Evolutionary conservation across 2,797 vertebrate genomes (phyloP), one percentile per base, ranked within the genome.

Genomic region (Parambassis ranga): DNA sequence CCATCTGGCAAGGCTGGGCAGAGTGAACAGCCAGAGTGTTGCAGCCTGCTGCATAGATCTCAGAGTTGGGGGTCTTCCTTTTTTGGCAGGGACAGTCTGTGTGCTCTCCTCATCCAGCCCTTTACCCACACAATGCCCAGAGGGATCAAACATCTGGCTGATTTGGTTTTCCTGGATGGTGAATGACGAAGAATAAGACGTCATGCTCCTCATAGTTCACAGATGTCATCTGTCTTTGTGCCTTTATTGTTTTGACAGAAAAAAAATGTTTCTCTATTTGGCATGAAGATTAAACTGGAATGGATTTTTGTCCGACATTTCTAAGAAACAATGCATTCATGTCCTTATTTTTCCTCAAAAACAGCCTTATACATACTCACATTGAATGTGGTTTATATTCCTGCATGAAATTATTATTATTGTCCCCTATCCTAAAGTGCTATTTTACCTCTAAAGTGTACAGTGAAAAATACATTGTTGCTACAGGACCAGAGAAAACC

Each of bases 1-100:
- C 91, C 91, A 92, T 92, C 91, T 93, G 92, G 92, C 87, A 79
- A 78, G 67, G 70, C n/a, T 49, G 77, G 79, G 71, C 76, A 58
- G 36, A 56, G 38, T n/a, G 53, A 82, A 82, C 80, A 77, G 77
- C 61, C 81, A 83, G 83, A 84, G 80, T 57, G 19, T 46, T 44
- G 35, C 72, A 77, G 85, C 63, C 77, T 77, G 81, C 64, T 66
- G 77, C 75, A 82, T 53, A 81, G 77, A 85, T 81, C 80, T 84
- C 75, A 35, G 64, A 58, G 71, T 69, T 71, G 64, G 80, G 41
- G 67, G 59, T 74, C 63, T 76, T 82, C 67, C 62, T 77, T 75
- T 77, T 73, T 80, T 88, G 80, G 77, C 83, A 71, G 43, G 71
- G 46, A 53, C 15, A 19, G 47, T 33, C 57, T 67, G 77, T 28